Evolutionary conservation across 2,797 vertebrate genomes (phyloP), one percentile per base, ranked within the genome.

Genomic region (Zalophus californianus): DNA sequence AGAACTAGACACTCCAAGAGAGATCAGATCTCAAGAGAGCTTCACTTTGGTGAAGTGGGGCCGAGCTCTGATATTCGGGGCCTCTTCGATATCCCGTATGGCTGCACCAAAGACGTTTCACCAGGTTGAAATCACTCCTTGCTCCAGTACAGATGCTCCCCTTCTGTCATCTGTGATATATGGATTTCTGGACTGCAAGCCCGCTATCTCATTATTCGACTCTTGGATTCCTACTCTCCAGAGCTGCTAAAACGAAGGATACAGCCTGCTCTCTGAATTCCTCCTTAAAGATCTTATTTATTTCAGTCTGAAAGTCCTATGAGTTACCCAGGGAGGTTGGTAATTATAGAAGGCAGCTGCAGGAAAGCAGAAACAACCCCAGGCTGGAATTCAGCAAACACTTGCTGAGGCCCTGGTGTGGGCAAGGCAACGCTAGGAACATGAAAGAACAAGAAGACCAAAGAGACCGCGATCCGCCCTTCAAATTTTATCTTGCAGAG

Each of bases 221-320:
- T 78, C 38, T 90, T 70, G 38, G 48, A 54, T 66, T 85, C 88
- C 92, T 88, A 85, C 27, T 73, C 27, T 20, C 70, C 73, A 87
- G 60, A 54, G 50, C 16, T 35, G 80, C 66, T 73, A 94, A 94
- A 89, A 86, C 20, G n/a, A 66, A 62, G 32, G 2, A 60, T n/a
- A 27, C 8, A 77, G 32, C n/a, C 79, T 10, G 32, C 58, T 94
- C 15, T 96, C 75, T 66, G n/a, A 89, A 70, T 89, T 88, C 35
- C 58, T 84, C 90, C 75, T 77, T 56, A n/a, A 89, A 79, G 38
- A 82, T 62, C 3, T 3, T 86, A 83, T 41, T 90, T 87, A 70
- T 90, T 93, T 93, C 90, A 84, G 90, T 86, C 89, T 85, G 41
- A 79, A 92, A 95, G 78, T 78, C 54, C 92, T 90, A 35, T 14